Evolutionary conservation across 2,797 vertebrate species (phyloP).

Genomic region (Cryptoblepharus egeriae): DNA sequence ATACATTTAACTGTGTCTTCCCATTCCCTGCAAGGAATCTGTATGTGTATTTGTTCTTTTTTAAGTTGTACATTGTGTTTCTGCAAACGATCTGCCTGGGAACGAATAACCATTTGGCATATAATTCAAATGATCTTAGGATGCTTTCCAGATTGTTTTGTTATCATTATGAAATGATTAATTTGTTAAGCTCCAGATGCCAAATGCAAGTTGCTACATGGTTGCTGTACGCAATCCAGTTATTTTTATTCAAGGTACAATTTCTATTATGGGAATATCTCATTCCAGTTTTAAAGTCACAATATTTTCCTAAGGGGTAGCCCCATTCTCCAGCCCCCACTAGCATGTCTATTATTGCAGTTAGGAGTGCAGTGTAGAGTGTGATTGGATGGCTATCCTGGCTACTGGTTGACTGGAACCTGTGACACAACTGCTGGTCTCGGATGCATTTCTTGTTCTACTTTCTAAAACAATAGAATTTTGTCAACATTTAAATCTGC

Average conservation of each 20-base stretch:
- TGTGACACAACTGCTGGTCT: too few species aligned
- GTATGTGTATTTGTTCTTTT: neutral
- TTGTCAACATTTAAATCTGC: too few species aligned
- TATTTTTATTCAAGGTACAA: neutral
- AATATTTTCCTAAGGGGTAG: too few species aligned
- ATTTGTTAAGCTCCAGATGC: neutral
- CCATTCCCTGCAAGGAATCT: neutral
- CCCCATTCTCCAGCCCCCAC: too few species aligned
- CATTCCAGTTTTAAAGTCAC: too few species aligned
- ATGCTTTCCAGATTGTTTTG: neutral
- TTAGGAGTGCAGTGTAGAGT: too few species aligned
- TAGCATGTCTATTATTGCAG: too few species aligned
- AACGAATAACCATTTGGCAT: too few species aligned
- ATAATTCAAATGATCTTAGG: neutral
- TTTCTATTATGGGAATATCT: neutral
- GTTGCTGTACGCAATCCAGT: neutral
- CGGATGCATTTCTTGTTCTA: too few species aligned
- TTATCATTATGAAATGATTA: neutral
- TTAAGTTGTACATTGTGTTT: neutral
- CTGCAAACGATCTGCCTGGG: neutral
- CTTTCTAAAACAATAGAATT: too few species aligned
- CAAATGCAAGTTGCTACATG: neutral
- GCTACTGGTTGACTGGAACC: too few species aligned
- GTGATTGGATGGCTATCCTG: too few species aligned
- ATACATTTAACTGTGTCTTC: neutral